Base-by-base conservation (phyloP, 2,888 invertebrate genomes). In the Neoascia interrupta region DNA sequence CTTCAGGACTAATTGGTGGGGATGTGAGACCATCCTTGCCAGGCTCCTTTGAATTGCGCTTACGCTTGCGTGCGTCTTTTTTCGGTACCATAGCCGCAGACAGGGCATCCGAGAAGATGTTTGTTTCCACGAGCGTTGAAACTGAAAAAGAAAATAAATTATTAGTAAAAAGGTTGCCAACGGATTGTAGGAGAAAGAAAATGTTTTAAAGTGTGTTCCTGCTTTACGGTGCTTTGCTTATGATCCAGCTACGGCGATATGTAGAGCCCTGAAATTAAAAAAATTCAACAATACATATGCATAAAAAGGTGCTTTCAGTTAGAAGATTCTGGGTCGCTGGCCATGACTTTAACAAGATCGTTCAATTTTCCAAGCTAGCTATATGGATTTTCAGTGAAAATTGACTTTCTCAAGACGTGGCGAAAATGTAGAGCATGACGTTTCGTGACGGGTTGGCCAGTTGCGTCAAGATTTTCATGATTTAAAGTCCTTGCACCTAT, bases 61-160 rank as follows among this genome's bases (percentile, higher is more conserved):
- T 96, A 68, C 94, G 91, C 86, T 96, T 97, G 84, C 93, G 92
- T 1, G 93, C 91, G 81, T 94, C 93, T 86, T 95, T 91, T 90
- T 94, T 89, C 87, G 90, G 86, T 19, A 93, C 93, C 5, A 95
- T 94, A 1, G 94, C 94, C 3, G 94, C 94, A 81, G 92, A 92
- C 28, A 98, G 89, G 0, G 97, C 97, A 88, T 97, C 97, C 94
- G 97, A 97, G 87, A 98, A 98, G 89, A 96, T 93, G 84, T 95
- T 96, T 85, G 97, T 97, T 87, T 98, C 98, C 86, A 96, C 93
- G 47, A 97, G 89, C 82, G 94, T 89, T 89, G 92, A 91, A 56
- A 94, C 95, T 94, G 91, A 82, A 91, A n/a, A 90, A 89, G 69
- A 85, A 23, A 43, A 31, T 11, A 23, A 34, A 43, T 6, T 6